phyloP scores from a whole-genome alignment of 2,113 vertebrate species.

The Lonchura striata region DNA sequence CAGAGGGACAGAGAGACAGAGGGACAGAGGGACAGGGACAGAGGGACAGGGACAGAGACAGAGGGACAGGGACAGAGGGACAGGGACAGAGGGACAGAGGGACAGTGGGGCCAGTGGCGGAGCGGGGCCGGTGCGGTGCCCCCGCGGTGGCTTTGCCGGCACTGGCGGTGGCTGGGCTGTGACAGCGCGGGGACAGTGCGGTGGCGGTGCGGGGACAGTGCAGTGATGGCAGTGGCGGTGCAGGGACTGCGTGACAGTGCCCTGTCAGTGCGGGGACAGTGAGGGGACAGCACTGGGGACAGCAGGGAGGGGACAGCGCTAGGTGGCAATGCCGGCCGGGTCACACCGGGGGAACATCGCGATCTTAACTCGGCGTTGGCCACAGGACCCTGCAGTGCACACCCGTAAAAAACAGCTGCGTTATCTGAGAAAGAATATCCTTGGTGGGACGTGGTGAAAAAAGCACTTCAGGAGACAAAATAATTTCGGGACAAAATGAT shows the following conservation, averaged over 20 bases:
- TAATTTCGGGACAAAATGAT: neutral
- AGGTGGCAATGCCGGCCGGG: constrained; percentile 63
- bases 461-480: neutral
- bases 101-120: neutral
- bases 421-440: neutral
- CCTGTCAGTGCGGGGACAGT: neutral
- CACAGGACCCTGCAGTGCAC: neutral
- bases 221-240: neutral
- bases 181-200: neutral
- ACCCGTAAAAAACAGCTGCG: neutral
- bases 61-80: neutral
- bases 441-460: neutral
- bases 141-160: neutral
- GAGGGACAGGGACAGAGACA: neutral
- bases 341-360: no score
- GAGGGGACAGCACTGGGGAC: neutral
- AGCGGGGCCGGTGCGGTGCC: neutral
- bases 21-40: neutral
- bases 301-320: constrained; percentile 42
- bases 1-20: neutral
- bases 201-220: neutral
- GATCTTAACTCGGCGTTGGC: neutral
- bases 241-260: neutral
- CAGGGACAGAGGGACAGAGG: neutral
- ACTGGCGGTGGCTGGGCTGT: neutral